Evolutionary conservation across 2,113 vertebrate species (phyloP).

Genomic region (Peucedramus taeniatus): DNA sequence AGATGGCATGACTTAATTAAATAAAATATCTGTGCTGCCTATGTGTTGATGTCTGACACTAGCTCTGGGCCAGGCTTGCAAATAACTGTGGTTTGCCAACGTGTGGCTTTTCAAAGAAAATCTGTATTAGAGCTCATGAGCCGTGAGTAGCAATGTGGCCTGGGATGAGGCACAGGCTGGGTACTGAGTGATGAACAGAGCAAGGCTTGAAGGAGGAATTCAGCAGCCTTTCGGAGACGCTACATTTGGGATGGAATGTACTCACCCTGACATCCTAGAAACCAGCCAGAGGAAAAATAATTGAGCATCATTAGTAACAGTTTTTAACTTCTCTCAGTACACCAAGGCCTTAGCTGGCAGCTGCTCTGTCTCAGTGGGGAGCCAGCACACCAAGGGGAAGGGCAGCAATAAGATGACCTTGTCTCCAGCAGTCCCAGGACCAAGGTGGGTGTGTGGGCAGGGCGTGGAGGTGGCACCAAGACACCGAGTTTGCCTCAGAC

Average conservation of each 20-base stretch:
- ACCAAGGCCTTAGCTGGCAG: not conserved
- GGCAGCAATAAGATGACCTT: not conserved
- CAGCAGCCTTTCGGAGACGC: not conserved
- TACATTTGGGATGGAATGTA: not conserved
- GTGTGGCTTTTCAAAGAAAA: slow-evolving; percentile 59
- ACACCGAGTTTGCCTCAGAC: not conserved
- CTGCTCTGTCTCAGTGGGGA: not conserved
- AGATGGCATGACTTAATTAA: slow-evolving; percentile 58
- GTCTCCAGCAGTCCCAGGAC: not conserved
- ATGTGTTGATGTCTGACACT: slow-evolving; percentile 54
- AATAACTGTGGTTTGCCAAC: slow-evolving; percentile 64
- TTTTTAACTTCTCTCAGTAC: not conserved
- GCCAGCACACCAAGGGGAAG: not conserved
- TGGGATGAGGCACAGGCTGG: slow-evolving; percentile 27
- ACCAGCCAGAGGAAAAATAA: not conserved
- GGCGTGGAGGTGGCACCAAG: not conserved
- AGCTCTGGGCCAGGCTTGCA: slow-evolving; percentile 50
- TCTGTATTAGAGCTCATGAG: not conserved
- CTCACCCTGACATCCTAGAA: not conserved
- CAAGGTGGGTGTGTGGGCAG: not conserved
- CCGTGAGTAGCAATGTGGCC: not conserved
- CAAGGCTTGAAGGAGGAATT: not conserved
- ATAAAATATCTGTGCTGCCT: slow-evolving; percentile 54
- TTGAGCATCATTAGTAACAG: not conserved
- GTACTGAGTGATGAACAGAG: slow-evolving; percentile 27